These are phyloP conservation scores for Eclectus roratus DNA, from an alignment of 2,113 vertebrate species.

Conservation along the genomic window DNA sequence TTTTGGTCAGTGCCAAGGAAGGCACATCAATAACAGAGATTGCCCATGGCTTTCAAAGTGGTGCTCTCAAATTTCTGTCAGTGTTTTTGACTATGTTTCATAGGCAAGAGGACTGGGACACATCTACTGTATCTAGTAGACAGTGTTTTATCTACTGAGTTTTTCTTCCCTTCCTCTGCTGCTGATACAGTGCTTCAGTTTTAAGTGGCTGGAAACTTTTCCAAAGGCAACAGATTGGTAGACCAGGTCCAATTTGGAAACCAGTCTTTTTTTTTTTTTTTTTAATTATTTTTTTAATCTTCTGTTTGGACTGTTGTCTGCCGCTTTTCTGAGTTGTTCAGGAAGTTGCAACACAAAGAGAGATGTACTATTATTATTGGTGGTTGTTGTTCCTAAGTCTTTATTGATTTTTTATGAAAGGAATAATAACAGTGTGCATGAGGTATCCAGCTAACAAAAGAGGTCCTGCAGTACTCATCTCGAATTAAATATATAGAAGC, in stretches of 20 bases:
- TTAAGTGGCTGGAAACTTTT: background rate
- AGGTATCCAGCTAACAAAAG: constrained; percentile 63
- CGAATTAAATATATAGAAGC: constrained; percentile 38
- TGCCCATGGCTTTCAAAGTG: background rate
- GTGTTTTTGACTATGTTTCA: background rate
- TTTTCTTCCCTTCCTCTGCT: background rate
- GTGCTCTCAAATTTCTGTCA: background rate
- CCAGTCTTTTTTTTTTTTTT: background rate
- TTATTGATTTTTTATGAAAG: constrained; percentile 66
- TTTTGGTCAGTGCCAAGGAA: background rate
- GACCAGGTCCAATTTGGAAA: background rate
- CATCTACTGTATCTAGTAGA: background rate
- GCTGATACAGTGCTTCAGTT: background rate
- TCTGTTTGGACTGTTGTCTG: background rate
- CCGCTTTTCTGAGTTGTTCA: background rate
- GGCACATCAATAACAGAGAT: background rate
- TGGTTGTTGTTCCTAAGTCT: constrained; percentile 54
- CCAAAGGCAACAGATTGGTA: background rate
- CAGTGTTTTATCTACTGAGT: background rate
- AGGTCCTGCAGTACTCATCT: constrained; percentile 49
- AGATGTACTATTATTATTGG: constrained; percentile 45
- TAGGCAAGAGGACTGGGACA: background rate
- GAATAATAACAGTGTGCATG: constrained; percentile 52
- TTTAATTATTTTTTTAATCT: background rate
- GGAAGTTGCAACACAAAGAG: background rate